Base-by-base conservation (phyloP, 2,888 invertebrate species). In the Fragum whitleyi region DNA sequence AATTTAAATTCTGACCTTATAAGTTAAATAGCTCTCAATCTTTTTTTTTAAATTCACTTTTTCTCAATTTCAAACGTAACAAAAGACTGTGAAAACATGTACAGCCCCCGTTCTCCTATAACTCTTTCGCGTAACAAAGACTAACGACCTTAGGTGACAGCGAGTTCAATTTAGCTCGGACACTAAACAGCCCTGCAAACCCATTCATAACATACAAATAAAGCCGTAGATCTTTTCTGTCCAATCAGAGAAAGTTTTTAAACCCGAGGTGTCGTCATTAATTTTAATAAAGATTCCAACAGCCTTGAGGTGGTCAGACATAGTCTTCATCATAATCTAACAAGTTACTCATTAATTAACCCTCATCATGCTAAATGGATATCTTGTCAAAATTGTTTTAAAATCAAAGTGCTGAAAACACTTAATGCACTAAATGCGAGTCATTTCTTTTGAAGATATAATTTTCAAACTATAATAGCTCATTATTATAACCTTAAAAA, bases 201-300 rank as follows among this genome's bases (percentile, higher is more conserved):
- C 61, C 42, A 65, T 65, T 65, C 65, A 65, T 42, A 65, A 65
- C 26, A 65, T 14, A 32, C 39, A 65, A 42, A 29, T 42, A 65
- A 42, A 36, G 42, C 28, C 26, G 11, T 42, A 42, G 16, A 65
- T 65, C 42, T 19, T 21, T 65, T 42, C 28, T 65, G 42, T 65
- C 65, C 23, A 65, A 65, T 65, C 65, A 42, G 65, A n/a, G 65
- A 65, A 42, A 65, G 65, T 42, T 65, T 39, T 39, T 39, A 23
- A 65, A 39, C 39, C 65, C 14, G 14, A 42, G 65, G 19, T 23
- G 26, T 39, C 21, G 42, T 65, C 65, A 42, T 65, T 65, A 65
- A 65, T 65, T 65, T 65, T 65, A 65, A 65, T 65, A 65, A 65
- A 65, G 65, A 32, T 21, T 36, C 47, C 14, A 47, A 47, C 1